These are phyloP conservation scores for Montipora capitata DNA, from an alignment of 92 coral and sea anemone species.

Conservation along the genomic window DNA sequence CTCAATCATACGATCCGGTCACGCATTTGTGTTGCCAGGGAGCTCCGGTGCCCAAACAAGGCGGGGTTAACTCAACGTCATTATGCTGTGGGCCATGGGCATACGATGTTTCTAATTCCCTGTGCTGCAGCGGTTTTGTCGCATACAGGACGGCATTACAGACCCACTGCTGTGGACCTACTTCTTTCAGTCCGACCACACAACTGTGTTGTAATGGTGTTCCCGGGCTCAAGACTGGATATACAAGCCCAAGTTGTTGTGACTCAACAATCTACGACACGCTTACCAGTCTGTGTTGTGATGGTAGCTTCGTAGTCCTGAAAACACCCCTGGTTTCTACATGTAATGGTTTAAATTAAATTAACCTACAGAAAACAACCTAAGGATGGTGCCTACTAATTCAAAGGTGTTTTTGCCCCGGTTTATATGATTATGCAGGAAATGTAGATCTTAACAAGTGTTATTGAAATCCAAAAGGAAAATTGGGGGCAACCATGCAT, in stretches of 20 bases:
- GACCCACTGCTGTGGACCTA: slow-evolving; percentile 14
- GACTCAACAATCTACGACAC: not conserved
- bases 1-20: not conserved
- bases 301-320: not conserved
- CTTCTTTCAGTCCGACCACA: slow-evolving; percentile 57
- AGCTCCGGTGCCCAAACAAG: not conserved
- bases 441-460: too few species aligned
- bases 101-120: not conserved
- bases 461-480: too few species aligned
- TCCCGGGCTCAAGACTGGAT: not conserved
- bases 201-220: not conserved
- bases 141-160: not conserved
- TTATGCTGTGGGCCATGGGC: not conserved
- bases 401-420: too few species aligned
- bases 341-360: not conserved
- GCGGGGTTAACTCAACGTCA: not conserved
- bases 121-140: not conserved
- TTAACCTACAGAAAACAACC: not conserved
- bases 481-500: too few species aligned
- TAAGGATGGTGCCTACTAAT: not conserved
- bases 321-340: not conserved
- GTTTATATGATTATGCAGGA: too few species aligned
- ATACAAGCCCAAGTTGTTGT: slow-evolving; percentile 1
- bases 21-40: slow-evolving; percentile 8
- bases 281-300: not conserved